Base-by-base conservation (phyloP, 2,113 vertebrate genomes). In the Paradoxurus hermaphroditus region DNA sequence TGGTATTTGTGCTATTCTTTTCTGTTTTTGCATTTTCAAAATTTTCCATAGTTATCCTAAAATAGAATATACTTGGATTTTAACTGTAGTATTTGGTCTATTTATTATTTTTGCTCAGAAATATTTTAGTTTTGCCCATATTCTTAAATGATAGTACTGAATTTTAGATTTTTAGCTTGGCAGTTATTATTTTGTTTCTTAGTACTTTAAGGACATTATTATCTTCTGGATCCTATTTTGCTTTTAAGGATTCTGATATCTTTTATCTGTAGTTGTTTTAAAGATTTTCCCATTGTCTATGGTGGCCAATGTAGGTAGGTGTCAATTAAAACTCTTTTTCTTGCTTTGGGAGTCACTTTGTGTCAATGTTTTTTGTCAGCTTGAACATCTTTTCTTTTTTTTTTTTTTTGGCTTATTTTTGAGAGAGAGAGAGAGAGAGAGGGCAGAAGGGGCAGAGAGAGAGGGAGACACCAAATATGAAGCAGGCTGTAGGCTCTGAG, bases 81-180 rank as follows among this genome's bases (percentile, higher is more conserved):
- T 78, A 63, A 75, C 41, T 62, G 5, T 11, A 90, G 53, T 8
- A 83, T 44, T 63, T 78, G 13, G 25, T 81, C 46, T 44, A 78
- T 39, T 70, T 73, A 96, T 88, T 84, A 91, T 72, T 90, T 95
- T 90, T 94, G 34, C 19, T 8, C 44, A 65, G n/a, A 91, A 83
- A 87, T 65, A 36, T 0, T 46, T 86, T 31, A 73, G 49, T 70
- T 91, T 90, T 95, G 59, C 10, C 36, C 27, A 95, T 14, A 90
- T 77, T 77, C 25, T 67, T 73, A 39, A 82, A 89, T 67, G 29
- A 89, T 3, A 82, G n/a, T 86, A 78, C 9, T 23, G 49, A 96
- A 65, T 67, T 85, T 18, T 44, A 62, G 56, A 62, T 62, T 59
- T 67, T 36, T 21, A 81, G 78, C n/a, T 11, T 39, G 44, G 15